Evolutionary conservation across 2,797 vertebrate genomes (phyloP), one percentile per base, ranked within the genome.

Genomic region (Sorex maritimensis): DNA sequence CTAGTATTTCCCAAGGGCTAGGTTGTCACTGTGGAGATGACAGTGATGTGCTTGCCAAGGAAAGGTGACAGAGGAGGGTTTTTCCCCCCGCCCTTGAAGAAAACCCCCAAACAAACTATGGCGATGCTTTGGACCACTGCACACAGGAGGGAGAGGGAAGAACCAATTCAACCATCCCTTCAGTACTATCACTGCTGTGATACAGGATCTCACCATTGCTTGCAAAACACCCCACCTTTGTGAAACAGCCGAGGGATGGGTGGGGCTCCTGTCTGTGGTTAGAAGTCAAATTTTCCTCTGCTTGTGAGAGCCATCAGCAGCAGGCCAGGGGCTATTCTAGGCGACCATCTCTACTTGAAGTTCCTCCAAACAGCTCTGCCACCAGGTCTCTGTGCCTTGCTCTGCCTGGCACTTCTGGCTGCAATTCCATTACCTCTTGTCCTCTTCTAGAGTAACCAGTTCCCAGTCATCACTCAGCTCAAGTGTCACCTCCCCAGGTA

Each of bases 1-100:
- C 26, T 6, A 38, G 72, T 24, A 28, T 91, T 89, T 95, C 88
- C 91, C 84, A 86, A 88, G 79, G 65, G 78, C 3, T 0, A 91
- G 58, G 55, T 49, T 75, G 34, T 82, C 69, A 49, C 71, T 11
- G 1, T 61, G 38, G 52, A 67, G 26, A 90, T 82, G 38, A 58
- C 78, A 82, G 71, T 6, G 21, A 92, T 79, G 65, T 58, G 49
- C 86, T 73, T 67, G 61, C 88, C 41, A 49, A 72, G 26, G 34
- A 89, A 63, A 89, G 63, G 81, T 67, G 72, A 75, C 74, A 86
- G 88, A 78, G 75, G 34, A 78, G 75, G n/a, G 19, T 61, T 21
- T 21, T 61, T 61, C 21, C 21, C 21, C 55, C 55, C 46, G 6
- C 68, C 84, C 61, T 30, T n/a, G 23, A 73, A 46, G 67, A 68